Conservation (phyloP, 2,888 invertebrate species). For the Hedya salicella region DNA sequence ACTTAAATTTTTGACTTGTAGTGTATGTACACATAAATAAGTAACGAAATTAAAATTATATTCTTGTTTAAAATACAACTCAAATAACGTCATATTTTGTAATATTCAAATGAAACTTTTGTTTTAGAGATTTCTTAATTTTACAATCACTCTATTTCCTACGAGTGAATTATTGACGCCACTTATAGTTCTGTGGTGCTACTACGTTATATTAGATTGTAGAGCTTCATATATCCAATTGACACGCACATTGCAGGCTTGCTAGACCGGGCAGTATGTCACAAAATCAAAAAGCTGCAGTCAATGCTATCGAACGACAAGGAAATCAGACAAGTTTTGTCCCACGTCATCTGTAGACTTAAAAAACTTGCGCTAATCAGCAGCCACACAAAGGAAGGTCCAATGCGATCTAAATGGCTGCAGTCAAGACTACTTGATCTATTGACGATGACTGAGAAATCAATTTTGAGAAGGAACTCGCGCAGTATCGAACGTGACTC, state of each 20-base stretch:
- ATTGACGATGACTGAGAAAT: conserved; percentile 71
- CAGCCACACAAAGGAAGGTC: conserved; percentile 55
- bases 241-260: conserved; percentile 53
- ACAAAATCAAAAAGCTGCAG: conserved; percentile 68
- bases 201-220: no score
- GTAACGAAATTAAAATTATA: no score
- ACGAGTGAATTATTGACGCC: no score
- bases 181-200: no score
- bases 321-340: conserved; percentile 69
- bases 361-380: conserved; percentile 69
- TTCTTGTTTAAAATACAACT: no score
- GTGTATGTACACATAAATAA: no score
- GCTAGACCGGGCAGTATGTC: conserved; percentile 68
- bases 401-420: conserved; percentile 70
- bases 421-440: conserved; percentile 73
- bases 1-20: no score
- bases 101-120: no score
- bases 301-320: conserved; percentile 66
- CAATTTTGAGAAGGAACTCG: conserved; percentile 65
- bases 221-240: no score
- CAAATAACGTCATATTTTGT: no score
- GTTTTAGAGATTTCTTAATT: no score
- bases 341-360: conserved; percentile 69
- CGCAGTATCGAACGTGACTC: conserved; percentile 58
- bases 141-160: no score